Evolutionary conservation across 2,113 vertebrate species (phyloP).

Genomic region (Carollia perspicillata): DNA sequence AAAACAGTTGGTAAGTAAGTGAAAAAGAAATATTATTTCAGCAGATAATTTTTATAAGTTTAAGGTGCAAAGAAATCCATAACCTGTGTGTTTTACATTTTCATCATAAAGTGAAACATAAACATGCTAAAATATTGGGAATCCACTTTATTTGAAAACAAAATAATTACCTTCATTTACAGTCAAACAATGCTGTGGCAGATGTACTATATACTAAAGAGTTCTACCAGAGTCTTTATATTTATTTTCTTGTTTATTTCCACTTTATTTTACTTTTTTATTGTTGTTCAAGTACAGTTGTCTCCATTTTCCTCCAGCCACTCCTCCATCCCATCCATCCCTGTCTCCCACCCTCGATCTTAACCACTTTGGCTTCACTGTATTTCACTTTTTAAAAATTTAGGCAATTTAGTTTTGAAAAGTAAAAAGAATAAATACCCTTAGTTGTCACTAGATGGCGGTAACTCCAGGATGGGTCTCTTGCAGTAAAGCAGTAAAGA

Average conservation of each 20-base stretch:
- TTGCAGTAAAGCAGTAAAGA: constrained; percentile 42
- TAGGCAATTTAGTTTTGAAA: constrained; percentile 26
- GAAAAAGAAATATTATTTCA: constrained; percentile 38
- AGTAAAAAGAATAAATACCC: constrained; percentile 71
- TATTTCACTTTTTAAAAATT: neutral
- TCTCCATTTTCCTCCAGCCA: no score
- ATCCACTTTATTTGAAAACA: constrained; percentile 37
- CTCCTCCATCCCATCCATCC: no score
- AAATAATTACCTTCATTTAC: neutral
- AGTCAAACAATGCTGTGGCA: neutral
- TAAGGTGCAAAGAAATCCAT: constrained; percentile 9
- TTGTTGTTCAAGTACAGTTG: no score
- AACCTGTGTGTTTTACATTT: neutral
- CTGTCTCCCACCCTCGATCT: no score
- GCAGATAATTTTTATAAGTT: neutral
- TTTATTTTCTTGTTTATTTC: constrained; percentile 8
- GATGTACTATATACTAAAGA: constrained; percentile 32
- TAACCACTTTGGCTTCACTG: no score
- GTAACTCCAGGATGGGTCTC: constrained; percentile 70
- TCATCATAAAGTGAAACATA: constrained; percentile 15
- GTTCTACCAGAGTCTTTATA: neutral
- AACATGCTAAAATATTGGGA: neutral
- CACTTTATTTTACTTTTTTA: neutral
- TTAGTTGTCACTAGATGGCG: constrained; percentile 78
- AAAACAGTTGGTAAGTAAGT: constrained; percentile 41